A percentile compares a stretch with the other conserved stretches of the same genome.
phyloP scores from a whole-genome alignment of 2,888 invertebrate genomes.

The Andrena bicolor region DNA sequence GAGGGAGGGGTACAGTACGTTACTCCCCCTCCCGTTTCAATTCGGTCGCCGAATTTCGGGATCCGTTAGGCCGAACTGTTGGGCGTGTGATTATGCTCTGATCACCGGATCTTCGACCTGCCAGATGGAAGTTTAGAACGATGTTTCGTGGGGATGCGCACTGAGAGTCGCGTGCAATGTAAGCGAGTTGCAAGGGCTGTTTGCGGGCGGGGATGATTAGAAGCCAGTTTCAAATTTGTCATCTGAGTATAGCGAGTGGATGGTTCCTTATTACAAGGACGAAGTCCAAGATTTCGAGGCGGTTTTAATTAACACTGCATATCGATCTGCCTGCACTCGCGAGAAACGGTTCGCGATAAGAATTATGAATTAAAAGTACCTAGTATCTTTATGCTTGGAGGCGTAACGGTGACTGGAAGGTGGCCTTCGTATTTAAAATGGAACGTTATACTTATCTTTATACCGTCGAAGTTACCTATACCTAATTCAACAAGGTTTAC shows the following conservation, averaged over 20 bases:
- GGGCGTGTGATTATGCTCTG: background rate
- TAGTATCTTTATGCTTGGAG: background rate
- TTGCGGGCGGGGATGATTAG: background rate
- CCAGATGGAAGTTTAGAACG: background rate
- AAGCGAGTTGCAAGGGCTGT: background rate
- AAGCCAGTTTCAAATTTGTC: background rate
- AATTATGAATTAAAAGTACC: background rate
- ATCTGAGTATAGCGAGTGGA: background rate
- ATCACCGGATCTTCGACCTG: conserved; percentile 16
- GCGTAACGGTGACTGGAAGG: background rate
- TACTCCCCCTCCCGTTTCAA: background rate
- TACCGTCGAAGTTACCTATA: no score
- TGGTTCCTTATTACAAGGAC: background rate
- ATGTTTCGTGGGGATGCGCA: background rate
- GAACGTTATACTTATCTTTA: background rate
- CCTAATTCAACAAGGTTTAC: background rate
- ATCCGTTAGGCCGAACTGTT: background rate
- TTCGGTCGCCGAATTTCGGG: background rate
- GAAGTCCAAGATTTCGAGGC: background rate
- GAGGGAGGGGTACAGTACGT: background rate
- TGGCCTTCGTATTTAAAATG: background rate
- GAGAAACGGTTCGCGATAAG: background rate
- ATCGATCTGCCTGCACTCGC: background rate
- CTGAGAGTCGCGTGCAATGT: conserved; percentile 6
- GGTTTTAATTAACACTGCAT: background rate